phyloP scores from a whole-genome alignment of 2,888 invertebrate species.

The Meliscaeva auricollis region DNA sequence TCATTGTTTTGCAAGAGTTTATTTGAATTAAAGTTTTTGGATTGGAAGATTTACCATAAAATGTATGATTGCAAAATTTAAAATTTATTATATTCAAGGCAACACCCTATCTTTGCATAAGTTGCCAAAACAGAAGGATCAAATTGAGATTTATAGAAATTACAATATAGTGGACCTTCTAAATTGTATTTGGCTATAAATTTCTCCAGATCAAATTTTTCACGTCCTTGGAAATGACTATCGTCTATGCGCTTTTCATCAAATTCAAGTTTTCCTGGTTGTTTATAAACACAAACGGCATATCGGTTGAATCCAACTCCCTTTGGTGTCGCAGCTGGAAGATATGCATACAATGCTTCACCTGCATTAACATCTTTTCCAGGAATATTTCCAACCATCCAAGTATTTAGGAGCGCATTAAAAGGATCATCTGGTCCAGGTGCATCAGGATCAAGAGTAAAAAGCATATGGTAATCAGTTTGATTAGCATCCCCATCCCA shows the following conservation, averaged over 20 bases:
- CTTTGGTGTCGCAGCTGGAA: slow-evolving; percentile 94
- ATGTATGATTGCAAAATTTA: not conserved
- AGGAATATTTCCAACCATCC: slow-evolving; percentile 95
- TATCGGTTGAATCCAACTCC: slow-evolving; percentile 91
- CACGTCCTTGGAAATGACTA: slow-evolving; percentile 85
- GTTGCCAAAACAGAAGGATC: slow-evolving; percentile 86
- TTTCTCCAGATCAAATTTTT: slow-evolving; percentile 87
- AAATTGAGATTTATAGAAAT: slow-evolving; percentile 90
- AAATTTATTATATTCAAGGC: not conserved
- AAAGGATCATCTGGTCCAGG: not conserved
- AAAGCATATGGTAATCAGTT: not conserved
- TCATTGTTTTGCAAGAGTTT: too few relatives aligned
- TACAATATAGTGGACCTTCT: slow-evolving; percentile 90
- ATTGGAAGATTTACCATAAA: not conserved
- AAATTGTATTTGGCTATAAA: slow-evolving; percentile 90
- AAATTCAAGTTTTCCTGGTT: slow-evolving; percentile 86
- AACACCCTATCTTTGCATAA: slow-evolving; percentile 72
- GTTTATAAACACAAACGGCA: slow-evolving; percentile 91
- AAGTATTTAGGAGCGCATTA: slow-evolving; percentile 94
- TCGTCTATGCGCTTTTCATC: slow-evolving; percentile 84
- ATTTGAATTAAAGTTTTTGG: too few relatives aligned
- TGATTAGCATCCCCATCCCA: not conserved
- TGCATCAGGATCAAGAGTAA: not conserved
- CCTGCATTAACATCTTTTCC: slow-evolving; percentile 89
- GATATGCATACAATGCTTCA: slow-evolving; percentile 90